Conservation (phyloP, 2,888 invertebrate genomes). For the Cheilosia variabilis region DNA sequence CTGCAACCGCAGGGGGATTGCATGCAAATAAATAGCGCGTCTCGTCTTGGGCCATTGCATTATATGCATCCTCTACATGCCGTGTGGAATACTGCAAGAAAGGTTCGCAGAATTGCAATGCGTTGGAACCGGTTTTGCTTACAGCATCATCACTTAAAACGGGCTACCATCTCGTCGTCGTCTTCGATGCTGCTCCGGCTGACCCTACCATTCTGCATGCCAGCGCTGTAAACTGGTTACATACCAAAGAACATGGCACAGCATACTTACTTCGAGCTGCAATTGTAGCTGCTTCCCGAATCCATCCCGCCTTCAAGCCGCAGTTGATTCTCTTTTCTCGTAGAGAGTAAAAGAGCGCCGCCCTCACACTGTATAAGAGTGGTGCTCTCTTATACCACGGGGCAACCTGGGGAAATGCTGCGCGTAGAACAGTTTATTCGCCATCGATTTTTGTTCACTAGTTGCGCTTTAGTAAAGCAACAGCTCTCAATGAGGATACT, state of each 20-base stretch:
- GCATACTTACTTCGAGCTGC: slow-evolving; percentile 3
- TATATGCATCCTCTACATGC: slow-evolving; percentile 39
- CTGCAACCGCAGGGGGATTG: slow-evolving; percentile 38
- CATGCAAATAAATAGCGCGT: slow-evolving; percentile 19
- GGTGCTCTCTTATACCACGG: slow-evolving; percentile 54
- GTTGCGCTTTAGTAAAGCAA: slow-evolving; percentile 43
- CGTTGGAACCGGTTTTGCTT: slow-evolving; percentile 57
- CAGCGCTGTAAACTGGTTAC: slow-evolving; percentile 69
- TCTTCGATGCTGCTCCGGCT: slow-evolving; percentile 42
- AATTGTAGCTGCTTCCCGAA: background rate
- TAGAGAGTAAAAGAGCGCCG: slow-evolving; percentile 2
- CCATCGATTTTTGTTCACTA: slow-evolving; percentile 27
- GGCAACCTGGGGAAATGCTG: slow-evolving; percentile 41
- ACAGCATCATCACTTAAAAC: slow-evolving; percentile 48
- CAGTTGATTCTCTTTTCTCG: background rate
- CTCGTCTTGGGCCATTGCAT: slow-evolving; percentile 16
- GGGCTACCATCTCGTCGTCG: slow-evolving; percentile 31
- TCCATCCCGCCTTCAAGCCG: background rate
- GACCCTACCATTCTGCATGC: slow-evolving; percentile 60
- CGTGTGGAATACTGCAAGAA: slow-evolving; percentile 16
- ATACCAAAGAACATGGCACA: slow-evolving; percentile 58
- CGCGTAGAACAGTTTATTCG: slow-evolving; percentile 50
- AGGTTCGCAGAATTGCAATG: slow-evolving; percentile 57
- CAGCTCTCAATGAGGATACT: slow-evolving; percentile 9
- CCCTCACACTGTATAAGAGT: slow-evolving; percentile 56